These are phyloP conservation scores for Lynx canadensis DNA, from an alignment of 2,113 vertebrate genomes.

Conservation along the genomic window DNA sequence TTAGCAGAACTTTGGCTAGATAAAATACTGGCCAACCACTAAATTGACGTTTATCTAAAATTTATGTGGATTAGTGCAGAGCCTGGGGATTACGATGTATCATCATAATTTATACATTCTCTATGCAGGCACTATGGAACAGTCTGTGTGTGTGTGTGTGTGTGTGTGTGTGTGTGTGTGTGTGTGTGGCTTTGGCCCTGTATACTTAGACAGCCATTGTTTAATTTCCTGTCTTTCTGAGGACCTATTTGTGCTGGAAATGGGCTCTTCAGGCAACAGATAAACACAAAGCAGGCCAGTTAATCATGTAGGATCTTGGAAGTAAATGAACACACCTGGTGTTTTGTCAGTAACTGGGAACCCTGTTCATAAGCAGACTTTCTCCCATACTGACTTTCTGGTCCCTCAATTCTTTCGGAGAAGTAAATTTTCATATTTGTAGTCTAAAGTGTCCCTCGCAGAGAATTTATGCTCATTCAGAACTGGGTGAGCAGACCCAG, in stretches of 20 bases:
- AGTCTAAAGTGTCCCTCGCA: not conserved
- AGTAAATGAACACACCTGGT: constrained; percentile 31
- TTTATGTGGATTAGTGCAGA: not conserved
- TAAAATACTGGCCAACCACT: not conserved
- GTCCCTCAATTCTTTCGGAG: not conserved
- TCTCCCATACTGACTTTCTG: not conserved
- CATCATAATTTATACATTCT: not conserved
- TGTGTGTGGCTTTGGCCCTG: not conserved
- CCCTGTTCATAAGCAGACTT: not conserved
- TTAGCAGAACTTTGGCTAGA: not conserved
- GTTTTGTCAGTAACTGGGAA: constrained; percentile 28
- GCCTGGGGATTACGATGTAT: not conserved
- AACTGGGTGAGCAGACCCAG: not conserved
- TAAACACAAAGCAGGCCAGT: not conserved
- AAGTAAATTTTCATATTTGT: not conserved
- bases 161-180: not conserved
- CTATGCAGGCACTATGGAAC: not conserved
- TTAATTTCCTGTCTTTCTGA: constrained; percentile 56
- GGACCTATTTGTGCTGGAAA: constrained; percentile 25
- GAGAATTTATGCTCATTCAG: not conserved
- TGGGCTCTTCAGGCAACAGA: not conserved
- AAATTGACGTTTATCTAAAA: not conserved
- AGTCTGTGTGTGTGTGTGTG: not conserved
- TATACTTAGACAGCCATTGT: not conserved
- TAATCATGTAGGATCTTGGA: not conserved